These are phyloP conservation scores for Zaprionus davidi DNA, from an alignment of 1,140 invertebrate genomes.

Conservation along the genomic window DNA sequence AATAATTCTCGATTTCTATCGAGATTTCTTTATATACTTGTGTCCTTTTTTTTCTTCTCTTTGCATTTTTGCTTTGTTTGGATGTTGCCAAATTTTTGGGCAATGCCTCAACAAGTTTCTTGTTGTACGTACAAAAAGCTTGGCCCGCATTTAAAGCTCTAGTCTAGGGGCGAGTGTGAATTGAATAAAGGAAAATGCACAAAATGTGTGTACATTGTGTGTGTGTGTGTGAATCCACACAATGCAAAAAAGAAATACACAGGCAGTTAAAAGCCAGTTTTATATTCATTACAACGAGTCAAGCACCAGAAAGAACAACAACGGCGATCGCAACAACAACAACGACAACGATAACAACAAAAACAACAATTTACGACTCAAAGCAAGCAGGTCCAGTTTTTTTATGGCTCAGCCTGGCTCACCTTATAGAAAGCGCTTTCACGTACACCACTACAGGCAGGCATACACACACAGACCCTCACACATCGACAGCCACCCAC, in stretches of 20 bases:
- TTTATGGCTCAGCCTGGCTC: constrained; percentile 55
- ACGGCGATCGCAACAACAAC: constrained; percentile 8
- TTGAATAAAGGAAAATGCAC: constrained; percentile 48
- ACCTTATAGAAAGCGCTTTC: constrained; percentile 42
- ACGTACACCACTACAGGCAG: constrained; percentile 14
- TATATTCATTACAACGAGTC: constrained; percentile 71
- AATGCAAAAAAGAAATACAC: constrained; percentile 48
- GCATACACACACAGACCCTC: constrained; percentile 10
- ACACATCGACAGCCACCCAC: constrained; percentile 2
- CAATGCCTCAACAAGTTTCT: constrained; percentile 70
- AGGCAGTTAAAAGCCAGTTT: constrained; percentile 73
- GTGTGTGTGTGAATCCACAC: constrained; percentile 11
- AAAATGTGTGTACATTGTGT: constrained; percentile 11
- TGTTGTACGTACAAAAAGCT: constrained; percentile 35
- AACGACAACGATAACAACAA: constrained; percentile 38
- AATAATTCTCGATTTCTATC: constrained; percentile 38
- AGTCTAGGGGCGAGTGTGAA: constrained; percentile 21
- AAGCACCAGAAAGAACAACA: constrained; percentile 23
- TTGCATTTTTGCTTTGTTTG: constrained; percentile 20
- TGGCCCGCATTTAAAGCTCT: constrained; percentile 22
- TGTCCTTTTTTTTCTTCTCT: not conserved
- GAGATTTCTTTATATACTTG: not conserved
- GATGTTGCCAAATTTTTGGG: constrained; percentile 35
- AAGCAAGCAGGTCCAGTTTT: constrained; percentile 49
- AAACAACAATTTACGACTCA: constrained; percentile 72